Evolutionary conservation across 2,113 vertebrate genomes (phyloP), one percentile per base, ranked within the genome.

Genomic region (Copsychus sechellarum): DNA sequence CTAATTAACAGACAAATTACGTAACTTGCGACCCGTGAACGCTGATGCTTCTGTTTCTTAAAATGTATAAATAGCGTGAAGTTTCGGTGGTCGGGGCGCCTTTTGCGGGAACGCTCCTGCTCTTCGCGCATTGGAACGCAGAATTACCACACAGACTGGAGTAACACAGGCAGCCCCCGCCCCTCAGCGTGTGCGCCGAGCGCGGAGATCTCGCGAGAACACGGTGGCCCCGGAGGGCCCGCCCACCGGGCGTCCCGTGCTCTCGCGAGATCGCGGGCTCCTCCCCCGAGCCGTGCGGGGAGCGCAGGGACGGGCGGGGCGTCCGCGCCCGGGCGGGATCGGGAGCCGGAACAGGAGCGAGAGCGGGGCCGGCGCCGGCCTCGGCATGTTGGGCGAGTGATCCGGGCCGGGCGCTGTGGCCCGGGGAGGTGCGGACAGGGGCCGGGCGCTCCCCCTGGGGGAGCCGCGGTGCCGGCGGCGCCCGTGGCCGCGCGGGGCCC

Each of bases 161-260:
- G 5, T 4, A 15, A 8, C 21, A 2, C 28, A 3, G 13, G 0
- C 3, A 6, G 0, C 4, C 4, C 6, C 45, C 22, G 1, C 17
- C 11, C 7, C 25, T 3, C 21, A 4, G 3, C 0, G 38, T 0
- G 8, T 1, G 4, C 21, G 2, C 14, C 1, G 11, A 3, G 3
- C 6, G 9, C 16, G 1, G 6, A 25, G 3, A 34, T 65, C 50
- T 80, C 66, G 76, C 66, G 86, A 88, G 57, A 88, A 23, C 31
- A 40, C 11, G 16, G 28, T 3, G 3, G 17, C 8, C 5, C 6
- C 26, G 22, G 4, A 6, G 12, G 4, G 9, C 23, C 18, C 7
- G 23, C 33, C 43, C 14, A 18, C 3, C 1, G 13, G 25, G 4
- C 5, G 11, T 2, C 9, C 2, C 15, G 19, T 47, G 13, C 19